Base-by-base conservation (phyloP, 1,140 invertebrate species). In the Stenopsyche tienmushanensis region DNA sequence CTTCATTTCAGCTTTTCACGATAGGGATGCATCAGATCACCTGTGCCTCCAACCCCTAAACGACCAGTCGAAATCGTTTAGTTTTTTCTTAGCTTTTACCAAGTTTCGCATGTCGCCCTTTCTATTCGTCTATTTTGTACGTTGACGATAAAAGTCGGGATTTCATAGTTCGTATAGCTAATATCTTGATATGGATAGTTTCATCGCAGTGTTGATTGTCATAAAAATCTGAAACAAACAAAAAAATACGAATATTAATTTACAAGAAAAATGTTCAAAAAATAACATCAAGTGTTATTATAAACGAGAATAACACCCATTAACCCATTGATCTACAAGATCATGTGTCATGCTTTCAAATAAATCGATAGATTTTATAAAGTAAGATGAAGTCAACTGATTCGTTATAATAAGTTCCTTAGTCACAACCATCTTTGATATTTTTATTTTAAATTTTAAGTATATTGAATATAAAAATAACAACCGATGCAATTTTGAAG, bases 31-130 rank as follows among this genome's bases (percentile, higher is more conserved):
- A 42, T 34, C 15, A 57, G 54, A 57, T 57, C 54, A 57, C 54
- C 54, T 57, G 18, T 57, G 54, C 34, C 42, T 41, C 62, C 66
- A 64, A 64, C 24, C 17, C 25, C 18, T 24, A 25, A 60, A 58
- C 42, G 60, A 63, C 39, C 29, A 39, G 54, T 24, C 29, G n/a
- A 13, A 45, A 39, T 45, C 54, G 63, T 47, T 58, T 42, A 59
- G 18, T 69, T 69, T 69, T 59, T 63, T 69, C 59, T 69, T 69
- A 21, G 67, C 64, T 24, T 69, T 69, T 26, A 54, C 67, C 53
- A 57, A 42, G 55, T 66, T 69, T 69, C 67, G 64, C 67, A 69
- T 69, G 67, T 58, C 67, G 64, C 45, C 21, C 45, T 1, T 47
- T 42, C 21, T 60, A 15, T 20, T n/a, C 15, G 3, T 13, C 26